Base-by-base conservation (phyloP, 2,797 vertebrate genomes). In the Dicrostonyx torquatus region DNA sequence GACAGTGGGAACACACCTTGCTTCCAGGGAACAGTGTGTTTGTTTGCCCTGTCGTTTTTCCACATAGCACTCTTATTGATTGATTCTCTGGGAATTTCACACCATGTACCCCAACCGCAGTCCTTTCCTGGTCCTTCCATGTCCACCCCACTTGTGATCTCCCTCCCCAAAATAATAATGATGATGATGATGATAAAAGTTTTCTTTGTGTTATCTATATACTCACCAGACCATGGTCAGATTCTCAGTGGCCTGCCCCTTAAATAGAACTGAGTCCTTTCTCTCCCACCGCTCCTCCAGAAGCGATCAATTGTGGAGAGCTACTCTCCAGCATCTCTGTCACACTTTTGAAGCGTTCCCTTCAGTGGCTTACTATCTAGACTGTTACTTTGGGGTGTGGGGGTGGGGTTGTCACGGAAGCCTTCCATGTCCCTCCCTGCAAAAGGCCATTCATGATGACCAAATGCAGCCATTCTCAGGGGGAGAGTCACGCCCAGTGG, bases 401-500 rank as follows among this genome's bases (percentile, higher is more conserved):
- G 18, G n/a, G 18, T 70, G 68, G n/a, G n/a, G 18, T 24, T 72
- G 70, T 72, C 37, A 43, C 37, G 26, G 37, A 73, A 73, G 70
- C 70, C 11, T 43, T 73, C 70, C 70, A 43, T 13, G 70, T 24
- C 22, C 37, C 37, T 24, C 70, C 37, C 37, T 0, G 4, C 14
- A 4, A 7, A 9, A 24, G 48, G 79, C 45, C 13, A 3, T 2
- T 37, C 85, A 40, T 14, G 7, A 6, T 22, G 1, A 18, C 15
- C 1, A 9, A 11, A 37, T n/a, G 2, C 55, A 45, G 0, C 0
- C 0, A 22, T 66, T 37, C 40, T 53, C 29, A 0, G 14, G 3
- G 62, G 75, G 76, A 64, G 68, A 66, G 20, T 34, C 9, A 6
- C 1, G 1, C 43, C 73, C 55, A 40, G n/a, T 0, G 1, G 26